Conservation (phyloP, 2,797 vertebrate genomes). For the Sylvilagus floridanus region DNA sequence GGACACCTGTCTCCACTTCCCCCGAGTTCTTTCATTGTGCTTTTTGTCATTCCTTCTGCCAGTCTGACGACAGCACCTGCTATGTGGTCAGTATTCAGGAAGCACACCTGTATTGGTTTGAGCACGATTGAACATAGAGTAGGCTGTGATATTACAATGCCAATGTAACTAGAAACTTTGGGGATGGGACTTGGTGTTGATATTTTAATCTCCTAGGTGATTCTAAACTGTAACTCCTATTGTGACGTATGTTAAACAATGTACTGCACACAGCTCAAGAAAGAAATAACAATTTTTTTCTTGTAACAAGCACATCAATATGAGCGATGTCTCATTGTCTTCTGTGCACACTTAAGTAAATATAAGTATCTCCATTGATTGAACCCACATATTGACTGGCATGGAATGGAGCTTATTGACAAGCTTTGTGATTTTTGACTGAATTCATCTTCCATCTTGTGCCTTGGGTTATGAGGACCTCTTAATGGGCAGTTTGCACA, state of each 20-base stretch:
- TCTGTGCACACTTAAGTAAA: not conserved
- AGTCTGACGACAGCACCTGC: not conserved
- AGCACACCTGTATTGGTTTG: not conserved
- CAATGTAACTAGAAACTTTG: not conserved
- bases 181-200: too few relatives aligned
- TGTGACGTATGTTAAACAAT: too few relatives aligned
- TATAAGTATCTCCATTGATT: not conserved
- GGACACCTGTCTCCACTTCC: not conserved
- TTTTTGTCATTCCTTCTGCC: not conserved
- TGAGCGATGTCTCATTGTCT: not conserved
- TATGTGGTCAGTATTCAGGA: not conserved
- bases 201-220: too few relatives aligned
- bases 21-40: not conserved
- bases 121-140: not conserved
- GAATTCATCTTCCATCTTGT: not conserved
- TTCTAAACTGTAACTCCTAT: too few relatives aligned
- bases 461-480: not conserved
- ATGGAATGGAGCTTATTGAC: not conserved
- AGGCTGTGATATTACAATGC: not conserved
- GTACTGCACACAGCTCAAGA: too few relatives aligned
- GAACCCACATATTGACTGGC: not conserved
- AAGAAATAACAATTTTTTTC: not conserved
- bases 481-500: not conserved
- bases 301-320: not conserved
- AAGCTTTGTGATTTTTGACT: conserved; percentile 24